Evolutionary conservation across 2,888 invertebrate species (phyloP).

Genomic region (Callimorpha dominula): DNA sequence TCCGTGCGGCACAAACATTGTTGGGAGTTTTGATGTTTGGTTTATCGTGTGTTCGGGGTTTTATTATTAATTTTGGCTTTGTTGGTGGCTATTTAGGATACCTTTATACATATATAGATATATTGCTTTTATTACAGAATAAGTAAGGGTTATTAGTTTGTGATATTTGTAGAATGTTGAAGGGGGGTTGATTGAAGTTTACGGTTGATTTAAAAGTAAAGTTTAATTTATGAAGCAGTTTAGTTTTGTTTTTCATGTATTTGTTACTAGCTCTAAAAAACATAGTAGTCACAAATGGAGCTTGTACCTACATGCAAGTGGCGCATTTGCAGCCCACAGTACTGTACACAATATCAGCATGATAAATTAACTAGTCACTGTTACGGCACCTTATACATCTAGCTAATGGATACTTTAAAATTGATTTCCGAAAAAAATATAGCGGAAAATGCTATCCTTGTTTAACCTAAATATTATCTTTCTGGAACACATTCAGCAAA

Average conservation of each 20-base stretch:
- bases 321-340: conserved; percentile 22
- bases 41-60: conserved; percentile 42
- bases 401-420: neutral
- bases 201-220: neutral
- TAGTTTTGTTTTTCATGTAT: neutral
- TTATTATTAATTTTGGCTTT: conserved; percentile 52
- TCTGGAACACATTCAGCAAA: too few relatives aligned
- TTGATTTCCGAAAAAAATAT: too few relatives aligned
- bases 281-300: conserved; percentile 10
- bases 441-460: too few relatives aligned
- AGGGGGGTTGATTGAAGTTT: neutral
- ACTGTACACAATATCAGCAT: conserved; percentile 18
- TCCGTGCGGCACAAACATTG: conserved; percentile 53
- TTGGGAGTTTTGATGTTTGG: conserved; percentile 51
- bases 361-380: conserved; percentile 4
- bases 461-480: too few relatives aligned
- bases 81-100: conserved; percentile 34
- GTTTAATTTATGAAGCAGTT: neutral
- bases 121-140: conserved; percentile 7
- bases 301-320: conserved; percentile 5
- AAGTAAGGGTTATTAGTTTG: conserved; percentile 18
- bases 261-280: neutral
- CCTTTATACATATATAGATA: conserved; percentile 6
- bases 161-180: conserved; percentile 1
- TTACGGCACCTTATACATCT: too few relatives aligned